Conservation (phyloP, 2,797 vertebrate genomes). For the Eutrigla gurnardus region DNA sequence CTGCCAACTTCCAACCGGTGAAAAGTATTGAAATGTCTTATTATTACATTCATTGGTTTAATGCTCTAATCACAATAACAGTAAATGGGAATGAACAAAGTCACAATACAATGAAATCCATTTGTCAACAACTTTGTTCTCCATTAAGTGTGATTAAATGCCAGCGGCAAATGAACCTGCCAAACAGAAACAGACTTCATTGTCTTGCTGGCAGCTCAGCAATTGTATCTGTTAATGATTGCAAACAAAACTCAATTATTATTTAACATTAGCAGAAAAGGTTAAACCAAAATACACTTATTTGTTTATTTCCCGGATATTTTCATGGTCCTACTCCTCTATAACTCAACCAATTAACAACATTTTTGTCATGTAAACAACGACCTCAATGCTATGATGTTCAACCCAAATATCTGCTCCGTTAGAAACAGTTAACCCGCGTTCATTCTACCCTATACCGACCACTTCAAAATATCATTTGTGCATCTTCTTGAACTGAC, state of each 20-base stretch:
- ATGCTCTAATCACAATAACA: background rate
- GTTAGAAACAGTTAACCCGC: no score
- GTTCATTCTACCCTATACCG: no score
- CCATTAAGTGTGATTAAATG: background rate
- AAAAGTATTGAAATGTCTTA: constrained; percentile 9
- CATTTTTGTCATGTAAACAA: background rate
- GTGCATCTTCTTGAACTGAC: no score
- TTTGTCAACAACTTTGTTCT: constrained; percentile 6
- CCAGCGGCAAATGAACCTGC: constrained; percentile 31
- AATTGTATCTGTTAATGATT: background rate
- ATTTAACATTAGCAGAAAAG: background rate
- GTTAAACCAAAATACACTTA: background rate
- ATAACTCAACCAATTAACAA: no score
- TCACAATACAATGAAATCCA: constrained; percentile 1
- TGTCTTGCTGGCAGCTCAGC: background rate
- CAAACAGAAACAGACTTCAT: background rate
- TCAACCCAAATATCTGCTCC: no score
- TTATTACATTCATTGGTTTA: constrained; percentile 13
- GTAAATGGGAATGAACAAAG: constrained; percentile 12
- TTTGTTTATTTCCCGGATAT: background rate
- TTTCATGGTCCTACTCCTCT: no score
- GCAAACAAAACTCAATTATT: background rate
- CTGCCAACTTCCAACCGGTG: background rate
- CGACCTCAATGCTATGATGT: no score
- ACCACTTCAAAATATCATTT: no score